Conservation (phyloP, 2,113 vertebrate species). For the Saguinus midas region DNA sequence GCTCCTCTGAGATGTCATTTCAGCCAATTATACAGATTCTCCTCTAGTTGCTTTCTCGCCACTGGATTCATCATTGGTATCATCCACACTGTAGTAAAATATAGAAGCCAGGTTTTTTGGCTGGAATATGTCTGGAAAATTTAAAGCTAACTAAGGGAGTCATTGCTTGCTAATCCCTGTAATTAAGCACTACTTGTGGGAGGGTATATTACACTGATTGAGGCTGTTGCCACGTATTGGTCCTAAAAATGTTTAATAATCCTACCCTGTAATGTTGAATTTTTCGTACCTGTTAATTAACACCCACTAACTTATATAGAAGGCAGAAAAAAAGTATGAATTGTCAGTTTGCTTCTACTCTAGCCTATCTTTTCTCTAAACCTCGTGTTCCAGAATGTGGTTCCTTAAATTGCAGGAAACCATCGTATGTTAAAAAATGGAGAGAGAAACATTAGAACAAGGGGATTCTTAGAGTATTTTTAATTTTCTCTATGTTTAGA, state of each 20-base stretch:
- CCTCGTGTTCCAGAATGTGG: background rate
- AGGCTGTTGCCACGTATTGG: constrained; percentile 76
- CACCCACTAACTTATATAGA: constrained; percentile 81
- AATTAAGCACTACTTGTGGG: constrained; percentile 83
- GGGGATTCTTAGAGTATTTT: constrained; percentile 70
- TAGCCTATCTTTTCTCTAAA: constrained; percentile 52
- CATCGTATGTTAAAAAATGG: background rate
- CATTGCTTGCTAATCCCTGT: constrained; percentile 76
- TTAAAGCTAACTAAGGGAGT: constrained; percentile 65
- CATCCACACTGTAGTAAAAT: background rate
- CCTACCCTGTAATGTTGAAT: constrained; percentile 78
- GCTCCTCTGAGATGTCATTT: constrained; percentile 52
- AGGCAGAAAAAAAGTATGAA: constrained; percentile 57
- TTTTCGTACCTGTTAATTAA: constrained; percentile 82
- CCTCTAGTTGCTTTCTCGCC: background rate
- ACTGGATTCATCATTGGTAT: background rate
- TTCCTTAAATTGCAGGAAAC: background rate
- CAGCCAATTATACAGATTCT: background rate
- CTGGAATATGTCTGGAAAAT: constrained; percentile 60
- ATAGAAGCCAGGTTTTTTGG: background rate
- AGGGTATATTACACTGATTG: constrained; percentile 80
- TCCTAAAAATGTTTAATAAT: constrained; percentile 82
- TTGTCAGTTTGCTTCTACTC: constrained; percentile 47
- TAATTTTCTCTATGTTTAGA: constrained; percentile 64
- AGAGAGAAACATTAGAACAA: background rate